Percentiles rank a stretch among this genome's conserved stretches.
Evolutionary conservation across 2,797 vertebrate genomes (phyloP).

Genomic region (Microctenopoma lineatum): DNA sequence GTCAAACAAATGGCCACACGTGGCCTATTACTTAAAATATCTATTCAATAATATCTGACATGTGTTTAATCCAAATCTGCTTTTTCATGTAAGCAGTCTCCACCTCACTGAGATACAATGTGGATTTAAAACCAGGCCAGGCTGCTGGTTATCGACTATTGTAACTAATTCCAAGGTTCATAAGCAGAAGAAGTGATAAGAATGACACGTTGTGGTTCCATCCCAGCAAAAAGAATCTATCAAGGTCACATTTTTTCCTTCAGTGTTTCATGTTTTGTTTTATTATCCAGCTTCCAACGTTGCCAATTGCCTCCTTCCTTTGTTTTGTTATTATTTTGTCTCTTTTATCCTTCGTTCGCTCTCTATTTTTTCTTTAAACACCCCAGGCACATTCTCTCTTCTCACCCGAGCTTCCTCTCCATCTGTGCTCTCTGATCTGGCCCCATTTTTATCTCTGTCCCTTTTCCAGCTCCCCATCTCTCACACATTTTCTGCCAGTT

Average conservation of each 20-base stretch:
- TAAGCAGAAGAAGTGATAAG: background rate
- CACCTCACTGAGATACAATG: background rate
- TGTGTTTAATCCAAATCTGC: background rate
- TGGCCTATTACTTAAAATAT: too few species aligned
- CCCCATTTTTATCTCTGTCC: slow-evolving; percentile 29
- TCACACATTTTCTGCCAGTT: slow-evolving; percentile 33
- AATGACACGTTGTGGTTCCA: background rate
- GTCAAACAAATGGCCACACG: too few species aligned
- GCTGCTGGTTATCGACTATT: background rate
- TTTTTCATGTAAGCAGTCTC: slow-evolving; percentile 16
- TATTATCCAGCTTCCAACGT: slow-evolving; percentile 2
- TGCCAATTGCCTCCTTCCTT: background rate
- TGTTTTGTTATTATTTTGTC: background rate
- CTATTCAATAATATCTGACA: too few species aligned
- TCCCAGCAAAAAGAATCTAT: slow-evolving; percentile 23
- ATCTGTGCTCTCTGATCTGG: slow-evolving; percentile 47
- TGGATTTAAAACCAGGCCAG: too few species aligned
- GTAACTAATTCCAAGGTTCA: slow-evolving; percentile 2
- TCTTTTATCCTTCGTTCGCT: background rate
- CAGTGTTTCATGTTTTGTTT: background rate
- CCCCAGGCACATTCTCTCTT: background rate
- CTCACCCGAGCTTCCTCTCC: slow-evolving; percentile 31
- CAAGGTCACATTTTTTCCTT: background rate
- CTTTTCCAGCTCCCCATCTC: slow-evolving; percentile 35
- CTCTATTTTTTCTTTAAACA: background rate